Base-by-base conservation (phyloP, 2,888 invertebrate genomes). In the Agrochola lota region DNA sequence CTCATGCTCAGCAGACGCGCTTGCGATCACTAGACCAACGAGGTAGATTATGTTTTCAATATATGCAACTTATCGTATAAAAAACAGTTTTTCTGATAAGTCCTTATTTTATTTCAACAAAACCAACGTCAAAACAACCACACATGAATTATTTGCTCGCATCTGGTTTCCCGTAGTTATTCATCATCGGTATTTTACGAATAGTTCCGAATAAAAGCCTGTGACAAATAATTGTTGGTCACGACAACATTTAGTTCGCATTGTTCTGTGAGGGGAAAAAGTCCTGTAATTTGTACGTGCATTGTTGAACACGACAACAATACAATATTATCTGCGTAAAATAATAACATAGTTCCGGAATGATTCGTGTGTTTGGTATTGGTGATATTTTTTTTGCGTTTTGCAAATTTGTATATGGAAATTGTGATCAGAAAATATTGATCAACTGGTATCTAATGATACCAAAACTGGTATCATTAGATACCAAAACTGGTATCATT, bases 141-240 rank as follows among this genome's bases (percentile, higher is more conserved):
- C 63, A 55, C 20, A 68, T 52, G 26, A 76, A 59, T 68, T 62
- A 69, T 66, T 66, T 17, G 5, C 11, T 35, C 12, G 23, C 63
- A 55, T 82, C 78, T 59, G 73, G 67, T 82, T 74, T 64, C 63
- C 73, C 35, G 52, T 60, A n/a, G 46, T 64, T 62, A 81, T 78
- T 72, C 17, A 70, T 63, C 71, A 57, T 67, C 57, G 49, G 71
- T 60, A 63, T 75, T 80, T 75, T 46, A 11, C 46, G 67, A 83
- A 83, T 71, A 68, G 64, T 49, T 64, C 26, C 43, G 70, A 79
- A 83, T 75, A 75, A 79, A 83, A 73, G 83, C 64, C 40, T 72
- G 62, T 75, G 35, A 71, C 46, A 59, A 63, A 71, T 83, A 75
- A 83, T 80, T 68, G 72, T 68, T 82, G n/a, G 60, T 26, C 70